Evolutionary conservation across 2,888 invertebrate genomes (phyloP).

Genomic region (Machimus rusticus): DNA sequence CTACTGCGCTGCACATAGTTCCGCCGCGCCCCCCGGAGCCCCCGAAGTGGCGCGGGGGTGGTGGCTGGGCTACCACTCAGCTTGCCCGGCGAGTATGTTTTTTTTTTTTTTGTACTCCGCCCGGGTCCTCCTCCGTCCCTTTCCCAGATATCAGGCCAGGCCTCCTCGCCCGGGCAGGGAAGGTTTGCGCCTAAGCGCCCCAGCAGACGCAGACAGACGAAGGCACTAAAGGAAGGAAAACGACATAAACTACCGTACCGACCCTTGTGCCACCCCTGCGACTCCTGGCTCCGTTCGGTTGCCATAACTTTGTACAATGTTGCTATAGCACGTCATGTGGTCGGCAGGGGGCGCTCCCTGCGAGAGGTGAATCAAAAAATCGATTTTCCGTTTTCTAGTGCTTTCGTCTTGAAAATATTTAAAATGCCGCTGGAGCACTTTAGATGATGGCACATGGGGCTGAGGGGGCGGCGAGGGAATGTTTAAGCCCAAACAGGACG

Average conservation of each 20-base stretch:
- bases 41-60: not conserved
- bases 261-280: not conserved
- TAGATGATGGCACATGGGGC: not conserved
- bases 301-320: not conserved
- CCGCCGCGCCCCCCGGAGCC: not conserved
- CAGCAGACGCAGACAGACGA: not conserved
- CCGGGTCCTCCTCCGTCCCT: not conserved
- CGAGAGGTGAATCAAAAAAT: slow-evolving; percentile 10
- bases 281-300: not conserved
- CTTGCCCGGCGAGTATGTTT: not conserved
- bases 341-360: not conserved
- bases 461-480: too few relatives aligned
- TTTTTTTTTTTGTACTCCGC: not conserved
- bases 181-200: not conserved
- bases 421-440: not conserved
- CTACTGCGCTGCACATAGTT: not conserved
- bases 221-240: slow-evolving; percentile 26
- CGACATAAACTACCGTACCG: not conserved
- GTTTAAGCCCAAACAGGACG: not conserved
- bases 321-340: slow-evolving; percentile 21
- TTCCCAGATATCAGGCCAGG: not conserved
- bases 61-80: not conserved
- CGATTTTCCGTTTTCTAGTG: slow-evolving; percentile 1
- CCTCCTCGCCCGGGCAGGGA: not conserved
- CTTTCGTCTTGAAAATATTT: slow-evolving; percentile 20